phyloP scores from a whole-genome alignment of 2,797 vertebrate genomes.

The Peromyscus attwateri region DNA sequence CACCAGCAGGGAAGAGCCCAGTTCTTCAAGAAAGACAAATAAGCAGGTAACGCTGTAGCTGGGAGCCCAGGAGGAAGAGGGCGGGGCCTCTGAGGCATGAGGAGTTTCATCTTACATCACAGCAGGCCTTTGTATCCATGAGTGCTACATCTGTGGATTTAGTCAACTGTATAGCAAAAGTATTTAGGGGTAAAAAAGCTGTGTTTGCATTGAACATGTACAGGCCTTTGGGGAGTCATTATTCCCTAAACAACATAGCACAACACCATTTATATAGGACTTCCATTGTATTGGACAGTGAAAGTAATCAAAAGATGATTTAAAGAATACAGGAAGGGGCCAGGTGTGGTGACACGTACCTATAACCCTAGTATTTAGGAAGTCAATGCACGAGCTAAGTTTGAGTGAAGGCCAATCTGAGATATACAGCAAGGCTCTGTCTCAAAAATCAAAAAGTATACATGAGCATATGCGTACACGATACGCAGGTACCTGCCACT shows the following conservation, averaged over 20 bases:
- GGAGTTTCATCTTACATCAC: neutral
- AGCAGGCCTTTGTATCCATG: neutral
- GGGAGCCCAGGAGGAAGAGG: neutral
- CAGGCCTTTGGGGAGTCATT: neutral
- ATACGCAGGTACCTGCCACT: neutral
- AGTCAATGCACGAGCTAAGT: neutral
- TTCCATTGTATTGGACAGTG: neutral
- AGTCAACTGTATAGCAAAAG: neutral
- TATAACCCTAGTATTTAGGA: neutral
- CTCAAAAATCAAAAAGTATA: neutral
- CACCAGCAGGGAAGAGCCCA: neutral
- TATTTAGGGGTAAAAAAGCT: neutral
- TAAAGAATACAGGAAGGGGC: neutral
- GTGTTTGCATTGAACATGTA: neutral
- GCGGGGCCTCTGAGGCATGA: neutral
- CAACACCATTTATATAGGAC: neutral
- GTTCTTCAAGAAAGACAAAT: neutral
- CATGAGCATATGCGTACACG: neutral
- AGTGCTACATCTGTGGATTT: neutral
- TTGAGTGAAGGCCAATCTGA: neutral
- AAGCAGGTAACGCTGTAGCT: neutral
- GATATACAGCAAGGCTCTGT: neutral
- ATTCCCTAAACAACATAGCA: neutral
- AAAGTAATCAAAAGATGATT: neutral
- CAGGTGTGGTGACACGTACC: neutral